These are phyloP conservation scores for Hyperoplus immaculatus DNA, from an alignment of 2,797 vertebrate genomes.

Conservation along the genomic window DNA sequence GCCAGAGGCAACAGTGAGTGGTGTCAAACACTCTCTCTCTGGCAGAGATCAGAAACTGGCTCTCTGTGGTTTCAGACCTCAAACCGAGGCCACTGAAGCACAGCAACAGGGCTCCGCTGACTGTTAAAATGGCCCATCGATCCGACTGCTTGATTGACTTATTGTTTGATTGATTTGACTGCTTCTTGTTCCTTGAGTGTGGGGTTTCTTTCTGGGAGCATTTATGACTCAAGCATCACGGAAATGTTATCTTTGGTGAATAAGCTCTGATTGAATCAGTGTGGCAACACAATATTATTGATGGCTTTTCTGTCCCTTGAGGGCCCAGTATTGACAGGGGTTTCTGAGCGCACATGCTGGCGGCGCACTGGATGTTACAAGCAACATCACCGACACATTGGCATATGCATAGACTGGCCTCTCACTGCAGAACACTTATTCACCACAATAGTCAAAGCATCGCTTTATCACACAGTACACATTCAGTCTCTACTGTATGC, in stretches of 20 bases:
- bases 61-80: conserved; percentile 42
- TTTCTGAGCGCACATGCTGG: conserved; percentile 35
- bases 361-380: conserved; percentile 14
- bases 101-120: conserved; percentile 13
- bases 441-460: conserved; percentile 49
- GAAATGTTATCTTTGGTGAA: conserved; percentile 39
- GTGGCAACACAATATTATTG: conserved; percentile 2
- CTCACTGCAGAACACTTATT: conserved; percentile 43
- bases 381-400: conserved; percentile 29
- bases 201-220: conserved; percentile 20
- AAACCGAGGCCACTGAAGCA: conserved; percentile 23
- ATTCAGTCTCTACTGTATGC: conserved; percentile 31
- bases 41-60: conserved; percentile 52
- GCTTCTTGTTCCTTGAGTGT: conserved; percentile 63
- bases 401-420: conserved; percentile 20
- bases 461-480: conserved; percentile 36
- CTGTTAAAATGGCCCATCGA: conserved; percentile 36
- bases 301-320: neutral
- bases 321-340: conserved; percentile 17
- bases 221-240: conserved; percentile 26
- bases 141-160: conserved; percentile 41
- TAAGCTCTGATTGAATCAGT: conserved; percentile 37
- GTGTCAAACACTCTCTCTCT: conserved; percentile 53
- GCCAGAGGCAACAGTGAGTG: conserved; percentile 41
- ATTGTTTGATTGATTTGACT: conserved; percentile 43